These are phyloP conservation scores for Trypoxylus dichotomus DNA, from an alignment of 1,140 invertebrate genomes.

Conservation along the genomic window DNA sequence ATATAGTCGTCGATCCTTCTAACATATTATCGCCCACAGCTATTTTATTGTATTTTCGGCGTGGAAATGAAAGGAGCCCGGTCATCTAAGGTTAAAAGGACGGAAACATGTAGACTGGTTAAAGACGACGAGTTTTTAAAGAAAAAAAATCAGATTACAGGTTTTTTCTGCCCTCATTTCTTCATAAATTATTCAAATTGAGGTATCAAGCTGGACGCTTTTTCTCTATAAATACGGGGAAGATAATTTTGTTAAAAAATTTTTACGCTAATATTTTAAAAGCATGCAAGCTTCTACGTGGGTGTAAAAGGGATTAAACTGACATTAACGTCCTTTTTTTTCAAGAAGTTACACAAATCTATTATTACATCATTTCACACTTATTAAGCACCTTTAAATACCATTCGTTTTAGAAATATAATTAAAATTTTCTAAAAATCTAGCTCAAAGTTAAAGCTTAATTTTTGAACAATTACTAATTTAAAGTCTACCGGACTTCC, in stretches of 20 bases:
- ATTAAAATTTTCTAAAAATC: no score
- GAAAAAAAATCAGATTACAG: constrained; percentile 1
- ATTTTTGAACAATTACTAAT: no score
- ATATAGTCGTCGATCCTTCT: neutral
- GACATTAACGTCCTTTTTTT: no score
- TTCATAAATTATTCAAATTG: constrained; percentile 8
- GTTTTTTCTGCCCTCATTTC: neutral
- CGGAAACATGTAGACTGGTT: neutral
- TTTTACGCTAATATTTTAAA: constrained; percentile 2
- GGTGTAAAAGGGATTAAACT: no score
- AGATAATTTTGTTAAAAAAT: neutral
- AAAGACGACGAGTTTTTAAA: neutral
- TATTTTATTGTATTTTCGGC: neutral
- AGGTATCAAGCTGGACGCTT: neutral
- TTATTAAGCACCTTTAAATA: no score
- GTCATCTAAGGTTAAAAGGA: constrained; percentile 6
- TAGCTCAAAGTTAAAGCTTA: no score
- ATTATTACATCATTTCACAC: no score
- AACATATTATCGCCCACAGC: neutral
- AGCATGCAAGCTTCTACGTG: neutral
- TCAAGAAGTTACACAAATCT: no score
- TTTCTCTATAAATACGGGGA: neutral
- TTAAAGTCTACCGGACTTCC: no score
- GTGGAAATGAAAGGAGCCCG: neutral
- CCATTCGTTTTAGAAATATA: no score